Evolutionary conservation across 2,113 vertebrate species (phyloP).

Genomic region (Cavia aperea): DNA sequence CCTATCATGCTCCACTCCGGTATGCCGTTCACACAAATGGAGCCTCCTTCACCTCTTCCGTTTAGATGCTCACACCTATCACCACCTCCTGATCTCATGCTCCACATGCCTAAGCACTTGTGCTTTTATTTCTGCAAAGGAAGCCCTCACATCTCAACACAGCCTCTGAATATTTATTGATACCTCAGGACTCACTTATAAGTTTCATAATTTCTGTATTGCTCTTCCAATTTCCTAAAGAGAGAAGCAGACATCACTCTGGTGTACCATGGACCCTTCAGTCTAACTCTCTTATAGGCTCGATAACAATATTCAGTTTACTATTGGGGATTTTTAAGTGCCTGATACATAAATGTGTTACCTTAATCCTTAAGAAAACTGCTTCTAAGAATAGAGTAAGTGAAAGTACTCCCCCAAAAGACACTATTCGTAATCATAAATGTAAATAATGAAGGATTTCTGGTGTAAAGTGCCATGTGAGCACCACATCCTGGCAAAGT

Average conservation of each 20-base stretch:
- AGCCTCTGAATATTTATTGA: neutral
- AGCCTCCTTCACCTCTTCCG: neutral
- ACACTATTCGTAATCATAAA: conserved; percentile 26
- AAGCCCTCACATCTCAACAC: neutral
- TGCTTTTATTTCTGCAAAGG: neutral
- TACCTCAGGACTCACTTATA: neutral
- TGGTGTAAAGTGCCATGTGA: conserved; percentile 31
- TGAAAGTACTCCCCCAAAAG: neutral
- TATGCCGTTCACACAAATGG: neutral
- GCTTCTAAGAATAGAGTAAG: neutral
- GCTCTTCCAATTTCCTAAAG: neutral
- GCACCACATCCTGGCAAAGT: neutral
- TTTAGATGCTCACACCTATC: neutral
- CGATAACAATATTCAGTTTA: neutral
- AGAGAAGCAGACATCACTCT: neutral
- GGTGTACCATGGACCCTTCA: neutral
- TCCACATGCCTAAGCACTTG: neutral
- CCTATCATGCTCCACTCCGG: neutral
- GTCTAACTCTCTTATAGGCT: neutral
- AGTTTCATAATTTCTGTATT: neutral
- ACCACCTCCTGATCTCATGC: neutral
- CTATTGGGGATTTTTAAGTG: neutral
- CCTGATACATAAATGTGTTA: neutral
- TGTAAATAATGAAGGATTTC: conserved; percentile 23
- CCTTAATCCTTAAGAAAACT: conserved; percentile 27